Evolutionary conservation across 37 sponge, comb jelly and placozoan genomes (phyloP), one percentile per base, ranked within the genome.

Genomic region (Amphimedon queenslandica): DNA sequence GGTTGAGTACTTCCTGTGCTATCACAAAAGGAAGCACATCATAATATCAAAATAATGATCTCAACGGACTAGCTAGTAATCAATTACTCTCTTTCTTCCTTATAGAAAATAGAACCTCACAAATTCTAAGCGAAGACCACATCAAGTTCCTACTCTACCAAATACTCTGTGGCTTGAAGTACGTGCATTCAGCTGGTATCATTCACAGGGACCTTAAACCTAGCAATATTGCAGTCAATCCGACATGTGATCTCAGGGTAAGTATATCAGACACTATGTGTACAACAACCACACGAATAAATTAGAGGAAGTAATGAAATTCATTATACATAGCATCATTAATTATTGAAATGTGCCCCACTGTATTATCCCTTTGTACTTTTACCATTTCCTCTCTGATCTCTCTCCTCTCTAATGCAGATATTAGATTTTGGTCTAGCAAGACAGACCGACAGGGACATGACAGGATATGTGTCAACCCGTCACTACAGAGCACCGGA

Each of bases 371-470:
- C n/a, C n/a, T n/a, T n/a, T n/a, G n/a, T n/a, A n/a, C n/a, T n/a
- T n/a, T n/a, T n/a, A n/a, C n/a, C 64, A 40, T 57, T 40, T 13
- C 24, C n/a, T 13, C 71, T 68, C 69, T 80, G 8, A 58, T 21
- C 31, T 4, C n/a, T n/a, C n/a, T n/a, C n/a, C n/a, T 70, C 3
- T 23, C 16, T 29, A 42, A 37, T 36, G 1, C 77, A 90, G 93
- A 94, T 98, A 47, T 69, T 98, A 30, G 99, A 98, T 57, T 98
- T 98, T 79, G 99, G 99, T n/a, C 65, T 98, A 76, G 99, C 95
- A 18, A 74, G 99, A 42, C 81, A 84, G 21, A 89, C 80, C 5
- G 85, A 86, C 40, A 77, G 89, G 3, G 95, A 94, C 61, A 94
- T 98, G 95, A 98, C 99, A 0, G 99, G 99, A 27, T 98, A 98